phyloP scores from a whole-genome alignment of 2,888 invertebrate species.

The Ochropleura leucogaster region DNA sequence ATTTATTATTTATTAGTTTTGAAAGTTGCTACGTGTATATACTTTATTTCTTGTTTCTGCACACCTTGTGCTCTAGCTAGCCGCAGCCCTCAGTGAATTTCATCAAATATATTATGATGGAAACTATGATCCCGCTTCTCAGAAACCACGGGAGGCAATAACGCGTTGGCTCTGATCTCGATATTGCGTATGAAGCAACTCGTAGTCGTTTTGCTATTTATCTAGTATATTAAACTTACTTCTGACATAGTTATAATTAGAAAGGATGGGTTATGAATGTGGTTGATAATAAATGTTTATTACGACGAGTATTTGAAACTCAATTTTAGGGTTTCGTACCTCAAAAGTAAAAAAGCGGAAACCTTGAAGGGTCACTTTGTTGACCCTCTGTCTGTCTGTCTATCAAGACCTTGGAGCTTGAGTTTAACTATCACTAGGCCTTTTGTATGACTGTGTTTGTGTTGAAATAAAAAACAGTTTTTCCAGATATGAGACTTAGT shows the following conservation, averaged over 20 bases:
- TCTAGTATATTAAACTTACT: constrained; percentile 13
- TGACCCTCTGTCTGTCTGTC: no score
- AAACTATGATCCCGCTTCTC: neutral
- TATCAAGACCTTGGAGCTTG: no score
- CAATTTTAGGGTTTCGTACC: neutral
- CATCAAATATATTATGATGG: constrained; percentile 13
- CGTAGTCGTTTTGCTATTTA: constrained; percentile 5
- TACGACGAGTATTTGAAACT: neutral
- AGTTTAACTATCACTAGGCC: no score
- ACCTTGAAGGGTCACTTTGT: no score
- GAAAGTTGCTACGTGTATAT: no score
- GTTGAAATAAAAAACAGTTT: no score
- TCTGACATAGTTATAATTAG: neutral
- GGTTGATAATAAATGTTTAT: neutral
- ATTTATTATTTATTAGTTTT: no score
- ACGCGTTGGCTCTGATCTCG: constrained; percentile 16
- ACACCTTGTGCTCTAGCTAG: neutral
- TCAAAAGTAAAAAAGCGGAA: no score
- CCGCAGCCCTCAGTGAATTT: neutral
- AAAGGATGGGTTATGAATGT: neutral
- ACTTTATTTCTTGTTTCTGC: neutral
- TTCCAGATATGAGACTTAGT: no score
- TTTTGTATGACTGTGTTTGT: no score
- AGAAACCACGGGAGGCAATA: constrained; percentile 39
- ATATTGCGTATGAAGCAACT: constrained; percentile 24